These are phyloP conservation scores for Meteorus sp. DNA, from an alignment of 1,140 invertebrate species.

Conservation along the genomic window DNA sequence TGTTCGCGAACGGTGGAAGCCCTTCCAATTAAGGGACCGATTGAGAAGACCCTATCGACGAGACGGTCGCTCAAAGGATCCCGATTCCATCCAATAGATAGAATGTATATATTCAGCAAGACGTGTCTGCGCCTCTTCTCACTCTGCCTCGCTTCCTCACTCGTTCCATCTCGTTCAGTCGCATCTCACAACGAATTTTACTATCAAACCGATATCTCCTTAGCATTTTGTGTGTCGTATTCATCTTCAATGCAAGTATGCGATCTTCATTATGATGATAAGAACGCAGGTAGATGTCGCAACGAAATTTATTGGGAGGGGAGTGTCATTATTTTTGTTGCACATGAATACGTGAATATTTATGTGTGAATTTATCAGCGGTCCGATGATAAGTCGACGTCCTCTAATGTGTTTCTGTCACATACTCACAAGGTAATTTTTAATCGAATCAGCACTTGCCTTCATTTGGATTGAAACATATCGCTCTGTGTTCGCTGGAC, in stretches of 20 bases:
- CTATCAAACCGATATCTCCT: conserved; percentile 1
- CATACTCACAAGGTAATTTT: too few species aligned
- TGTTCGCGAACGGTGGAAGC: neutral
- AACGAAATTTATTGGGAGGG: too few species aligned
- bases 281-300: neutral
- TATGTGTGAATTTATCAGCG: too few species aligned
- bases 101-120: too few species aligned
- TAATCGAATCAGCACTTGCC: too few species aligned
- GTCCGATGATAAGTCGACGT: too few species aligned
- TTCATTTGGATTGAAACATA: too few species aligned
- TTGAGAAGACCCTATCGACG: neutral
- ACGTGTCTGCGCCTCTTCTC: neutral
- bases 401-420: too few species aligned
- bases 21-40: conserved; percentile 7
- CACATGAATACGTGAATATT: too few species aligned
- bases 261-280: neutral
- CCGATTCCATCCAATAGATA: neutral
- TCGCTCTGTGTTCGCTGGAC: too few species aligned
- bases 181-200: neutral
- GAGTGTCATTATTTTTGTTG: too few species aligned
- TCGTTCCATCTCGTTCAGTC: neutral
- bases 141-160: neutral
- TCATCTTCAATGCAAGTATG: neutral
- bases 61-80: conserved; percentile 1
- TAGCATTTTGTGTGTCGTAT: neutral